Base-by-base conservation (phyloP, 1,140 invertebrate genomes). In the Agrypnia vestita region DNA sequence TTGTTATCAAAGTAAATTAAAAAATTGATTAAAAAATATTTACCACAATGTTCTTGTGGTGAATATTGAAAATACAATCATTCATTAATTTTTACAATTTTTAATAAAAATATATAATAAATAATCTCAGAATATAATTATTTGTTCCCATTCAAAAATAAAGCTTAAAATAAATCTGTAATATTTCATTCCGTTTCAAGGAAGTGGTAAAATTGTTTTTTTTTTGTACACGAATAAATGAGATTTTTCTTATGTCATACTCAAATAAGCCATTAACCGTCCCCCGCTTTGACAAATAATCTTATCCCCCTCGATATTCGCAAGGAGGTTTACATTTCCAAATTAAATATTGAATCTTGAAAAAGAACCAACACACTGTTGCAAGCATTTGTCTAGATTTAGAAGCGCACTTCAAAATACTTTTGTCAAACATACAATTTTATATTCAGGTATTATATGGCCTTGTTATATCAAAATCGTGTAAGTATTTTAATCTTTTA, bases 341-440 rank as follows among this genome's bases (percentile, higher is more conserved):
- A 64, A 76, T 76, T 76, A 76, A 76, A 76, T 76, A 76, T 76
- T 76, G 56, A 76, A 76, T 47, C 44, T 76, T 19, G 72, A 75
- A 76, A 76, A 43, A 44, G 74, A 76, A 64, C 49, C 74, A 49
- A 53, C 72, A 59, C 56, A 75, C 62, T 61, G 74, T 55, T 46
- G 8, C 49, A 75, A 62, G 74, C 53, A 62, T 55, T 62, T 64
- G 56, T 74, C 67, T 21, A 21, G 55, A 59, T 59, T 59, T 59
- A 21, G 8, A 7, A 19, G 3, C 0, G 4, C 1, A 21, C 9
- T 21, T 59, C 17, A 59, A n/a, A 59, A 19, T 21, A 19, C 11
- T 13, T 59, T 44, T 0, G 43, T 46, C 25, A n/a, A 25, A 44
- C 7, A 9, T n/a, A 21, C 10, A 44, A 43, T 43, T 64, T 25